Base-by-base conservation (phyloP, 1,140 invertebrate genomes). In the Drosophila murphyi region DNA sequence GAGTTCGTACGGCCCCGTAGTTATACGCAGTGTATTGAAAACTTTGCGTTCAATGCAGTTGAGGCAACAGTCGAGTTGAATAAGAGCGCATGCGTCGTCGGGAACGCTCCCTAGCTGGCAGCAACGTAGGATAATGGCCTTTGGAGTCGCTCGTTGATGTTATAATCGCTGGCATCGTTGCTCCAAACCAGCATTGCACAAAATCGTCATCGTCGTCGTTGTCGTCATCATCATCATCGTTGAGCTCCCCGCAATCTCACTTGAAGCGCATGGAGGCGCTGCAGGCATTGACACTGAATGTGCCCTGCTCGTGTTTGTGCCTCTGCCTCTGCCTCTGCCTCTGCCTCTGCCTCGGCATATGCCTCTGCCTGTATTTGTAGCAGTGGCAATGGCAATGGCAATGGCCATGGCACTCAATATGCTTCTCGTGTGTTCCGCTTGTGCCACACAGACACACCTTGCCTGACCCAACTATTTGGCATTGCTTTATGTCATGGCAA, bases 251-350 rank as follows among this genome's bases (percentile, higher is more conserved):
- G 63, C 74, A 85, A 73, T 85, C 81, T 85, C 73, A 74, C 77
- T 73, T 70, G 32, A 32, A 32, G 5, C 28, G 48, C 37, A 41
- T 32, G 35, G 51, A 37, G 48, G 48, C 39, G 62, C 68, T 63
- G 71, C 82, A 86, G 82, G 82, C 82, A 81, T 86, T 86, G 82
- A 81, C 82, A 81, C 78, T 51, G 64, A 62, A 74, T 80, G 62
- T 64, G 56, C 70, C 62, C 60, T 54, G 68, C 61, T 10, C n/a
- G 4, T 12, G 35, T 31, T 48, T 76, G 51, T 59, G 43, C 69
- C 61, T 37, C 57, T 56, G 67, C 52, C 31, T 32, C 7, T 5
- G 70, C 74, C 76, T 69, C 65, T 60, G 60, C 47, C 60, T 79
- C 57, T 70, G 45, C 29, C 47, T 59, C 64, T 57, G 3, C 48